Percentiles rank a stretch among this genome's conserved stretches.
Conservation (phyloP, 2,113 vertebrate genomes). For the Lonchura striata region DNA sequence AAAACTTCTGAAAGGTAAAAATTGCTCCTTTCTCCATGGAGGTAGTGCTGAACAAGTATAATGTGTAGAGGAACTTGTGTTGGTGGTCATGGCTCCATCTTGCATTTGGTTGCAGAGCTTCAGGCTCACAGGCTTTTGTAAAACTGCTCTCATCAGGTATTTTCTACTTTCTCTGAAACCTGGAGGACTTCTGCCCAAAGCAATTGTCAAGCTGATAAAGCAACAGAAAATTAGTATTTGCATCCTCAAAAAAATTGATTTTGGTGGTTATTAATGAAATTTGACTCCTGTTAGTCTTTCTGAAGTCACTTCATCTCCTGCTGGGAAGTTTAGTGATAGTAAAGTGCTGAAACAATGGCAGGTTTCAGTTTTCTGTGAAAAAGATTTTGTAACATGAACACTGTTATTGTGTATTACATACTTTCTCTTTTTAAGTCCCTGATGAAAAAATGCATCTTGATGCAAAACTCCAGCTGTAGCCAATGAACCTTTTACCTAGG, state of each 20-base stretch:
- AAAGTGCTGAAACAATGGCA: background rate
- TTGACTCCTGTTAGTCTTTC: background rate
- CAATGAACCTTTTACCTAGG: background rate
- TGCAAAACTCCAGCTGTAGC: background rate
- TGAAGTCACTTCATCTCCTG: background rate
- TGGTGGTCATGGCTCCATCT: background rate
- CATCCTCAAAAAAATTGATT: background rate
- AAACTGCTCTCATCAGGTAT: background rate
- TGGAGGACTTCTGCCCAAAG: background rate
- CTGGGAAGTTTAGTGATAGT: background rate
- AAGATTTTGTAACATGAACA: background rate
- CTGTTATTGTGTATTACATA: background rate
- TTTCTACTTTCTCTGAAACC: background rate
- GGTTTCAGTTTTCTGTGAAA: background rate
- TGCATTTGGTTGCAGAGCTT: background rate
- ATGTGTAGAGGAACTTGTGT: background rate
- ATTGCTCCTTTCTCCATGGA: background rate
- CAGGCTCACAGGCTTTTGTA: background rate
- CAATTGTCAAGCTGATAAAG: background rate
- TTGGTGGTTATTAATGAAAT: background rate
- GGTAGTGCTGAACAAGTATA: background rate
- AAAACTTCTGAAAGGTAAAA: background rate
- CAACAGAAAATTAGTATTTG: background rate
- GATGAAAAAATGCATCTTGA: background rate
- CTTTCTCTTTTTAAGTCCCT: background rate